A percentile compares a stretch with the other conserved stretches of the same genome.
These are phyloP conservation scores for Pandion haliaetus DNA, from an alignment of 2,113 vertebrate genomes.

Conservation along the genomic window DNA sequence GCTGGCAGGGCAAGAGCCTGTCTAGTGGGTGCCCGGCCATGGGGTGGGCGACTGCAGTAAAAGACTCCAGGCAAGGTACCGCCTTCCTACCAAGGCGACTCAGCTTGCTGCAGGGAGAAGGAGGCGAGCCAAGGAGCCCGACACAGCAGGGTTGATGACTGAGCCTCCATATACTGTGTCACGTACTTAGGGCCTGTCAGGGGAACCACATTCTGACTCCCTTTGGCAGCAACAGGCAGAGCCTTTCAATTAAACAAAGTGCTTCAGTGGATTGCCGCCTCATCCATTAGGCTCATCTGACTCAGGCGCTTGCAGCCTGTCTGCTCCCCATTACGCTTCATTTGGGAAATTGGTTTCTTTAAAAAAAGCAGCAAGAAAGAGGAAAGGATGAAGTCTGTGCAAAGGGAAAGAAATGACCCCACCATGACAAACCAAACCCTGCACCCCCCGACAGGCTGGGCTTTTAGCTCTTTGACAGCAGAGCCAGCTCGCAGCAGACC, in stretches of 20 bases:
- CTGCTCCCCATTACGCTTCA: background rate
- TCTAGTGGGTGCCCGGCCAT: accelerated
- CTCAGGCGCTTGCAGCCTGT: background rate
- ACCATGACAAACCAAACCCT: background rate
- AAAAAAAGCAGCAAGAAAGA: background rate
- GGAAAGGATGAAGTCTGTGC: background rate
- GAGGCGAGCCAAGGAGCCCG: background rate
- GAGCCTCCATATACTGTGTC: background rate
- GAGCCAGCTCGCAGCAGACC: background rate
- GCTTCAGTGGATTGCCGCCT: conserved; percentile 4
- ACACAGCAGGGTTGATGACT: background rate
- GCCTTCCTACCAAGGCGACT: background rate
- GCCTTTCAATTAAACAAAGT: conserved; percentile 63
- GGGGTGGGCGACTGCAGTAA: background rate
- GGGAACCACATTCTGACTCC: background rate
- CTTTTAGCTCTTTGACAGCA: background rate
- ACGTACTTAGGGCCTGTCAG: background rate
- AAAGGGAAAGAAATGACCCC: background rate
- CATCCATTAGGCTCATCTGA: conserved; percentile 53
- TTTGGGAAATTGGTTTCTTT: background rate
- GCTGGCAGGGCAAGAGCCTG: too few relatives aligned
- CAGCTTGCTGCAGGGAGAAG: conserved; percentile 35
- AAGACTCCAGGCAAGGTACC: background rate
- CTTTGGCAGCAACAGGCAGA: conserved; percentile 1
- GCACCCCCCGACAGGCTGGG: background rate